Evolutionary conservation across 2,113 vertebrate species (phyloP), one percentile per base, ranked within the genome.

Genomic region (Madoqua kirkii): DNA sequence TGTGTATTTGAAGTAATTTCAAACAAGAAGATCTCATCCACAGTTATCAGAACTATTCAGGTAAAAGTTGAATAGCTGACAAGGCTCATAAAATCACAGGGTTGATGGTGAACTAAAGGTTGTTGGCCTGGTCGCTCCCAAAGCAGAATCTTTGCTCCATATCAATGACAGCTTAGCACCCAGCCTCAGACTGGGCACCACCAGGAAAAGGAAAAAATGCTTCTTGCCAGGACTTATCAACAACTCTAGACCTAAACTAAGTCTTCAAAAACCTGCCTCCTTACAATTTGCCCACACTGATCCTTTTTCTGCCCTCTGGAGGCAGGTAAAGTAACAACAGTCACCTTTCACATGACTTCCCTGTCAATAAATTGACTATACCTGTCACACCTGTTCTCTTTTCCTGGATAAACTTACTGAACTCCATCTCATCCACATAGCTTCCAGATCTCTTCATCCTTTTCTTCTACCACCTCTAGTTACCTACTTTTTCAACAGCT

Each of bases 301-400:
- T 78, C 29, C 29, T 62, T 29, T 62, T 95, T 90, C 84, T 90
- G 88, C 33, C 84, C 95, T 87, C 83, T 92, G 52, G 74, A 96
- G 45, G 48, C 90, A 95, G 57, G 97, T 29, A 96, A 93, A 97
- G n/a, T 40, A 90, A 76, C 55, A 96, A 71, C 45, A 91, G 55
- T 45, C 27, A 31, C 54, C n/a, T 82, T 91, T 74, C 84, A 31
- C 48, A 1, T 13, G 43, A 54, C 79, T 62, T 95, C 52, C 91
- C 62, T 89, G 71, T 52, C 85, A 64, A 29, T 19, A 21, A 74
- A 27, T 33, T 62, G 91, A 19, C n/a, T 19, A 16, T 33, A 55
- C 15, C 13, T 74, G 29, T 71, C 76, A 76, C 9, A 45, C 48
- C 89, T 67, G 16, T 33, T 74, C 43, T 95, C 21, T 60, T 92